Percentiles rank a stretch among this genome's conserved stretches.
Conservation (phyloP, 1,140 invertebrate genomes). For the Hestina assimilis region DNA sequence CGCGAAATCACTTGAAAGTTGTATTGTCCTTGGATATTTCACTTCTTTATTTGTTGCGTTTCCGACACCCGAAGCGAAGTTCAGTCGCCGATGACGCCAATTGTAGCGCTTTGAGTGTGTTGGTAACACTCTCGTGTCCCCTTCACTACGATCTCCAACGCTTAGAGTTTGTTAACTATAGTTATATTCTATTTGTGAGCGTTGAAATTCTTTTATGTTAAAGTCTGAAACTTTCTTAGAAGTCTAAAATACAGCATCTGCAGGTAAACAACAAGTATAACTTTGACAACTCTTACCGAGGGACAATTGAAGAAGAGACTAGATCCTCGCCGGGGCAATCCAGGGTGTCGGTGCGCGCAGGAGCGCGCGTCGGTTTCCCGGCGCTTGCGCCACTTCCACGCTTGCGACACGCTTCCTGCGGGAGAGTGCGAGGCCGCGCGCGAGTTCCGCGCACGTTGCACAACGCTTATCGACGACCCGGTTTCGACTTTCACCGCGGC, state of each 20-base stretch:
- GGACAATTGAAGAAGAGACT: conserved; percentile 43
- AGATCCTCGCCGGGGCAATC: conserved; percentile 41
- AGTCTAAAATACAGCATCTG: too few species aligned
- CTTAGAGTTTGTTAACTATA: conserved; percentile 39
- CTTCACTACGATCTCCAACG: conserved; percentile 56
- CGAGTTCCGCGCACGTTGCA: conserved; percentile 63
- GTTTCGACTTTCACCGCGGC: conserved; percentile 61
- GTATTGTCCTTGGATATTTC: conserved; percentile 77
- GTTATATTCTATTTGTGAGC: conserved; percentile 15
- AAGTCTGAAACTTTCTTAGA: too few species aligned
- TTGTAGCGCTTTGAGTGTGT: conserved; percentile 54
- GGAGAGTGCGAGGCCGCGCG: conserved; percentile 68
- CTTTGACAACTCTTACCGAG: conserved; percentile 47
- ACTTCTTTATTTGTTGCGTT: conserved; percentile 74
- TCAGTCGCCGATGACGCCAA: conserved; percentile 60
- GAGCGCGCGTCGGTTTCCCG: conserved; percentile 58
- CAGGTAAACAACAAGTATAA: background rate
- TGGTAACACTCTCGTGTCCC: conserved; percentile 47
- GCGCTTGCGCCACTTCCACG: conserved; percentile 70
- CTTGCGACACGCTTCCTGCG: conserved; percentile 72
- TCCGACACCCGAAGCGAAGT: conserved; percentile 69
- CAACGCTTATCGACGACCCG: conserved; percentile 66
- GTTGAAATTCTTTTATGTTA: background rate
- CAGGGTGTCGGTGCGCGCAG: conserved; percentile 53
- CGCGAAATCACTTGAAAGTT: conserved; percentile 78